A percentile compares a stretch with the other conserved stretches of the same genome.
Evolutionary conservation across 2,113 vertebrate species (phyloP).

Genomic region (Saccopteryx leptura): DNA sequence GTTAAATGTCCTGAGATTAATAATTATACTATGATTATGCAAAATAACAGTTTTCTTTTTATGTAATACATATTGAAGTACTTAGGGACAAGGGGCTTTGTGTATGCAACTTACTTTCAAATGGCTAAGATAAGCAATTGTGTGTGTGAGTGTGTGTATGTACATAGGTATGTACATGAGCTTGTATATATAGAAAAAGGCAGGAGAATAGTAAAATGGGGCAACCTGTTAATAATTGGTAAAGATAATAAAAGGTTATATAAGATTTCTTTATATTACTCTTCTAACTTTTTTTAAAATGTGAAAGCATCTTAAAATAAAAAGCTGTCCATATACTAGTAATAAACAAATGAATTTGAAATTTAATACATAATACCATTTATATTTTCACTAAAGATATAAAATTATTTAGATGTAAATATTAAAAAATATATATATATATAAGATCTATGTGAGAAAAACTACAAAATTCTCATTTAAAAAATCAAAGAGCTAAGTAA

Average conservation of each 20-base stretch:
- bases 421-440: background rate
- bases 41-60: background rate
- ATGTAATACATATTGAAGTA: background rate
- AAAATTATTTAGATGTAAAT: background rate
- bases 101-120: background rate
- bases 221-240: background rate
- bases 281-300: background rate
- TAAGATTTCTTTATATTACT: background rate
- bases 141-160: background rate
- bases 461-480: background rate
- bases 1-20: constrained; percentile 41
- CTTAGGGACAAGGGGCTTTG: background rate
- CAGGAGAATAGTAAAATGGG: background rate
- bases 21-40: background rate
- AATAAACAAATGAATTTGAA: background rate
- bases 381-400: background rate
- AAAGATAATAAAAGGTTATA: background rate
- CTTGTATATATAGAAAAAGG: background rate
- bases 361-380: background rate
- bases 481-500: constrained; percentile 11
- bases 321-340: background rate
- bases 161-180: background rate
- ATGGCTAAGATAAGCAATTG: constrained; percentile 8
- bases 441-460: background rate
- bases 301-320: constrained; percentile 3